Evolutionary conservation across 2,797 vertebrate genomes (phyloP).

Genomic region (Lagocephalus sceleratus): DNA sequence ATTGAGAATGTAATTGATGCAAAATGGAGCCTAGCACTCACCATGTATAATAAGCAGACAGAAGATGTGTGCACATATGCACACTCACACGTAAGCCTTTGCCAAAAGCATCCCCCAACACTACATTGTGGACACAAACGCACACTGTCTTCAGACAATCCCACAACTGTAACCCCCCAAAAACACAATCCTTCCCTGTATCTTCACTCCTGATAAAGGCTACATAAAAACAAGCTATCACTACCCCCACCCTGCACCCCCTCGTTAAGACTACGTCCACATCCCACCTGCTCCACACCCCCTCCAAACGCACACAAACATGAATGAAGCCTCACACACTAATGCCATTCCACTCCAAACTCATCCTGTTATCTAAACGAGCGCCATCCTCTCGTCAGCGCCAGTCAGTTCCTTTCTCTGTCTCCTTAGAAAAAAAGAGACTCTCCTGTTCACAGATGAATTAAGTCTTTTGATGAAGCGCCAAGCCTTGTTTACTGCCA

Average conservation of each 20-base stretch:
- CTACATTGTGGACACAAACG: conserved; percentile 49
- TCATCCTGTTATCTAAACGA: conserved; percentile 76
- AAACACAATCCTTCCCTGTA: conserved; percentile 34
- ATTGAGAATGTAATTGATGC: conserved; percentile 41
- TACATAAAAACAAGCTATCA: conserved; percentile 44
- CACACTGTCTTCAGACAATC: conserved; percentile 37
- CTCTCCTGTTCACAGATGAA: conserved; percentile 74
- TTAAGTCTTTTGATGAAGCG: conserved; percentile 71
- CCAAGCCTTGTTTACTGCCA: conserved; percentile 71
- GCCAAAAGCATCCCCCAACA: conserved; percentile 51
- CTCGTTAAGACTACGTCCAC: conserved; percentile 47
- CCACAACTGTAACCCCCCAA: conserved; percentile 26
- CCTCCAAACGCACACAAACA: conserved; percentile 29
- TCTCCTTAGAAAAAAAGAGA: conserved; percentile 67
- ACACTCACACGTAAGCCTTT: conserved; percentile 39
- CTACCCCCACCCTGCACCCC: conserved; percentile 36
- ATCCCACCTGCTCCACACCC: conserved; percentile 58
- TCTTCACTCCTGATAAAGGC: conserved; percentile 40
- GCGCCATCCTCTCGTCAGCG: conserved; percentile 58
- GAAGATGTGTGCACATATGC: conserved; percentile 41
- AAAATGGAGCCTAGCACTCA: conserved; percentile 56
- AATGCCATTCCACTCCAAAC: conserved; percentile 57
- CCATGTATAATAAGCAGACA: conserved; percentile 58
- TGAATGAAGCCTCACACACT: conserved; percentile 14
- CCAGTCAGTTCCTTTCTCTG: conserved; percentile 58